Conservation (phyloP, 1,140 invertebrate species). For the Pachypeltis micranthus region DNA sequence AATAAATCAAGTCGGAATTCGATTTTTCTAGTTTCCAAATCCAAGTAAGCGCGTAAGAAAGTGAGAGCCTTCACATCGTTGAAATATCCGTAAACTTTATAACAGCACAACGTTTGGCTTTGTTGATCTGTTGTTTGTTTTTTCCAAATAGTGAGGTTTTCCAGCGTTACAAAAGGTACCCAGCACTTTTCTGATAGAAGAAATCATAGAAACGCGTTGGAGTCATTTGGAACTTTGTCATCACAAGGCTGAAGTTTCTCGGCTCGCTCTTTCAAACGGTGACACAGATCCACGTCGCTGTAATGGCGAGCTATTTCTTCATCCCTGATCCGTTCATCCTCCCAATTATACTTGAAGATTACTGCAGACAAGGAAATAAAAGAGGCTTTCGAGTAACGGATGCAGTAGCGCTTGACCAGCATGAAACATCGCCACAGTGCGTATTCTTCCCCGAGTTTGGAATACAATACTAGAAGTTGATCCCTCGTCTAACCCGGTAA, state of each 20-base stretch:
- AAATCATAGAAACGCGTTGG: neutral
- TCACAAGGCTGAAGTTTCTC: neutral
- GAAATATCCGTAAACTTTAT: conserved; percentile 76
- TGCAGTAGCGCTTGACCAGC: neutral
- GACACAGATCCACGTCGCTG: neutral
- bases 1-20: conserved; percentile 62
- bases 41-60: conserved; percentile 69
- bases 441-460: neutral
- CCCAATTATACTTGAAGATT: neutral
- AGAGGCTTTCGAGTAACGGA: neutral
- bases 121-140: conserved; percentile 45
- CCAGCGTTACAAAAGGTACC: conserved; percentile 63
- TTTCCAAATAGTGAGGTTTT: conserved; percentile 71
- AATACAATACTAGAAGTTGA: neutral
- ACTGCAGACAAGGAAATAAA: neutral
- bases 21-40: conserved; percentile 56
- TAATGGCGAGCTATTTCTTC: neutral
- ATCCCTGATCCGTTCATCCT: neutral
- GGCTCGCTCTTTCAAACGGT: neutral
- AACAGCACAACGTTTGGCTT: conserved; percentile 54
- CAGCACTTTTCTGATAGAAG: conserved; percentile 35
- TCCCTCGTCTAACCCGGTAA: neutral
- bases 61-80: conserved; percentile 62
- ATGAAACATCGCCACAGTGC: neutral
- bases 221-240: neutral